A percentile compares a stretch with the other conserved stretches of the same genome.
Conservation (phyloP, 2,888 invertebrate species). For the Timema cristinae region DNA sequence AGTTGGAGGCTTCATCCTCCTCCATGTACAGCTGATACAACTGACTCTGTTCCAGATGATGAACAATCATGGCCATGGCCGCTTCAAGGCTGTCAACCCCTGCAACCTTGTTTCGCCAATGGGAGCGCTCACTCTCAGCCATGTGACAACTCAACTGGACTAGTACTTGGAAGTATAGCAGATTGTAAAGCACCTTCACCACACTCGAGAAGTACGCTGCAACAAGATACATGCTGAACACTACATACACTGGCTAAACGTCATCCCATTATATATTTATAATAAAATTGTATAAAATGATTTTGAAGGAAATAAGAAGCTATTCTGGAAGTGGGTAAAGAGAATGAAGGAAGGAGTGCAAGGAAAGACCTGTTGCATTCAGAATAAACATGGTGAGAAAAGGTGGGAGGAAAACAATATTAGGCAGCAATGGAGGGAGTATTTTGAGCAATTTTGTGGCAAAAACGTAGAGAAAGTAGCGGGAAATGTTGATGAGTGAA, state of each 20-base stretch:
- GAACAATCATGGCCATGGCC: constrained; percentile 47
- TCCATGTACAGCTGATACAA: constrained; percentile 46
- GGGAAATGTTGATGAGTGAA: too few species aligned
- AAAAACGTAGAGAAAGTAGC: too few species aligned
- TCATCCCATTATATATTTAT: neutral
- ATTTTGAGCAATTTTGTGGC: too few species aligned
- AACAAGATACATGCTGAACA: constrained; percentile 36
- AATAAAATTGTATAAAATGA: too few species aligned
- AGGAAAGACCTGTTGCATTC: too few species aligned
- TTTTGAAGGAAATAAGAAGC: too few species aligned
- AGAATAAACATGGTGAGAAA: too few species aligned
- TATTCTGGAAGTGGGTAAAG: too few species aligned
- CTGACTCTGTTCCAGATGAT: constrained; percentile 52
- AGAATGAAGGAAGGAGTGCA: too few species aligned
- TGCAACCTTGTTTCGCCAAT: constrained; percentile 36
- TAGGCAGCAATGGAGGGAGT: too few species aligned
- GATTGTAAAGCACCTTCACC: constrained; percentile 82
- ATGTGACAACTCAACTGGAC: constrained; percentile 70
- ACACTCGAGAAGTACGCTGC: constrained; percentile 85
- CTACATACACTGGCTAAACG: neutral
- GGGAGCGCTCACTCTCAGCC: constrained; percentile 57
- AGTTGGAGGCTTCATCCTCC: too few species aligned
- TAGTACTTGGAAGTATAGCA: constrained; percentile 84
- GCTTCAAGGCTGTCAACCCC: constrained; percentile 43
- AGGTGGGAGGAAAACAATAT: too few species aligned